These are phyloP conservation scores for Synodontis membranacea DNA, from an alignment of 2,113 vertebrate genomes.

Conservation along the genomic window DNA sequence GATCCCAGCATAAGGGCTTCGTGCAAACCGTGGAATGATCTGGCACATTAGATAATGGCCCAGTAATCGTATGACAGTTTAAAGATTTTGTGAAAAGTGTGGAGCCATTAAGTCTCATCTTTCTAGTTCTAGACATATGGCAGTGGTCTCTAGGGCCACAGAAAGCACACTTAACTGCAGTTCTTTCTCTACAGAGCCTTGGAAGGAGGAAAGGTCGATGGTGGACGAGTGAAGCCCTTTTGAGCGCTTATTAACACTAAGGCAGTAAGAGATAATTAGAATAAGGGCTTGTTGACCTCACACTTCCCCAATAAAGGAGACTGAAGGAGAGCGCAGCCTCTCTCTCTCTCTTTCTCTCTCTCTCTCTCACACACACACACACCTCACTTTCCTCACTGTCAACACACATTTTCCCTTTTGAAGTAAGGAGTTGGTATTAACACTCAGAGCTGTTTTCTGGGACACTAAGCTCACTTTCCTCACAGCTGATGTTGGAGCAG, in stretches of 20 bases:
- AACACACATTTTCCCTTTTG: slow-evolving; percentile 39
- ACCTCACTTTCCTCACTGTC: slow-evolving; percentile 21
- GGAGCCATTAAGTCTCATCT: background rate
- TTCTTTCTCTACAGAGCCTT: background rate
- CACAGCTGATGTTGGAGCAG: slow-evolving; percentile 3
- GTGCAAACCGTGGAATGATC: background rate
- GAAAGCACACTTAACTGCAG: background rate
- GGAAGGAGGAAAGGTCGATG: background rate
- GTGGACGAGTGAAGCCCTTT: background rate
- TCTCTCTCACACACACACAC: slow-evolving; percentile 33
- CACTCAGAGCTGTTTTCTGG: slow-evolving; percentile 2
- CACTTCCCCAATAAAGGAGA: slow-evolving; percentile 23
- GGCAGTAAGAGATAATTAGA: background rate
- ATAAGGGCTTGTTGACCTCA: slow-evolving; percentile 27
- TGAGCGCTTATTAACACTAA: background rate
- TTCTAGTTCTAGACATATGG: background rate
- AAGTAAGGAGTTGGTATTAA: slow-evolving; percentile 41
- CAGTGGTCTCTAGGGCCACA: background rate
- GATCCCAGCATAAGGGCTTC: no score
- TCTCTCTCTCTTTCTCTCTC: background rate
- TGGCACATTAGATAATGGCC: background rate
- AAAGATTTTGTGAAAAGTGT: background rate
- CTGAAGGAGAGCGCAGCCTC: background rate
- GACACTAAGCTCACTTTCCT: background rate
- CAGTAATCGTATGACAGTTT: background rate